These are phyloP conservation scores for Stratiomys singularior DNA, from an alignment of 2,888 invertebrate genomes.

Conservation along the genomic window DNA sequence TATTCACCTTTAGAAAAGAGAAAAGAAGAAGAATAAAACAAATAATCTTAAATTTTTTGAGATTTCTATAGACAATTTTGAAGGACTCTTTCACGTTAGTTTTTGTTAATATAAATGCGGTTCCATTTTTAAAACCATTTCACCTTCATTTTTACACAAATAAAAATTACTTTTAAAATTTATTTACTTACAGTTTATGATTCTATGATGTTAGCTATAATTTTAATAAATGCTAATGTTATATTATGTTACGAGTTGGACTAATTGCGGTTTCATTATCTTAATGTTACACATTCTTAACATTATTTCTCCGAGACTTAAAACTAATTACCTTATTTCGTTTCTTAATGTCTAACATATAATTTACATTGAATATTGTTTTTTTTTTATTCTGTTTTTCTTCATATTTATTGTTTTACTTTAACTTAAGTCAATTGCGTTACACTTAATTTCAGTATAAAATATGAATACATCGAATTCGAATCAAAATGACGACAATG, in stretches of 20 bases:
- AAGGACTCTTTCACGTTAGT: background rate
- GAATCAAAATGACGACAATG: no score
- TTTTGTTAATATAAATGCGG: background rate
- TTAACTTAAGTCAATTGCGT: background rate
- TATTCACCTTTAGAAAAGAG: background rate
- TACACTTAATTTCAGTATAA: no score
- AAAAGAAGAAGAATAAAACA: background rate
- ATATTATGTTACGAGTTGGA: background rate
- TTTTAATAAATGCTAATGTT: conserved; percentile 16
- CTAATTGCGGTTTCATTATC: background rate
- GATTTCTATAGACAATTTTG: no score
- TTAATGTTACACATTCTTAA: background rate
- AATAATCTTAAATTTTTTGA: background rate
- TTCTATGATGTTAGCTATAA: conserved; percentile 1
- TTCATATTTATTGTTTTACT: background rate
- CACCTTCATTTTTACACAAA: background rate
- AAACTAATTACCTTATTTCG: background rate
- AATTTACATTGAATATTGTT: background rate
- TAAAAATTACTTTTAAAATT: background rate
- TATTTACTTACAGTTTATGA: background rate
- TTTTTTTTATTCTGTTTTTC: background rate
- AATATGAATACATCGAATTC: no score
- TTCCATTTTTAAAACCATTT: no score
- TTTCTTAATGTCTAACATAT: background rate
- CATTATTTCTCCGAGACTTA: no score